Percentiles rank a stretch among this genome's conserved stretches.
Evolutionary conservation across 2,113 vertebrate species (phyloP).

Genomic region (Heterocephalus glaber): DNA sequence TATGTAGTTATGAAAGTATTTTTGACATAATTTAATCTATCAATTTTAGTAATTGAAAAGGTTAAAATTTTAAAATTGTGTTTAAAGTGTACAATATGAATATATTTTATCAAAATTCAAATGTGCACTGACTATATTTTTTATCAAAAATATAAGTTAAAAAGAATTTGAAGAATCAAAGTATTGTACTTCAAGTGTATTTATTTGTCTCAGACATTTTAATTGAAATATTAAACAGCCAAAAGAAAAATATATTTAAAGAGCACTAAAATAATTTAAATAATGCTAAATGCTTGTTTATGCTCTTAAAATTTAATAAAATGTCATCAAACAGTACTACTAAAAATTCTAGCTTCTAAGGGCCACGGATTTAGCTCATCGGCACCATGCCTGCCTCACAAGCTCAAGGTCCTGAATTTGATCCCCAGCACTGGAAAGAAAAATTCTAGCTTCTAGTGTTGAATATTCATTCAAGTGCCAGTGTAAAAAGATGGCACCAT

Average conservation of each 20-base stretch:
- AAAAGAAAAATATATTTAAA: background rate
- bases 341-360: background rate
- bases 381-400: too few relatives aligned
- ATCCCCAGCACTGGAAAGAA: too few relatives aligned
- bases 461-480: background rate
- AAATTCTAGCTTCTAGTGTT: background rate
- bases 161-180: background rate
- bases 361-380: too few relatives aligned
- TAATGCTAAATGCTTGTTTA: background rate
- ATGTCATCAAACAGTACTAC: background rate
- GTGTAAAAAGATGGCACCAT: background rate
- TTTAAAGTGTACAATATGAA: background rate
- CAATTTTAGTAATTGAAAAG: background rate
- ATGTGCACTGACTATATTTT: background rate
- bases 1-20: background rate
- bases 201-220: constrained; percentile 17
- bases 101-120: constrained; percentile 12
- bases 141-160: background rate
- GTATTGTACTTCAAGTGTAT: background rate
- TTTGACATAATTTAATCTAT: background rate
- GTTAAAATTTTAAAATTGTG: background rate
- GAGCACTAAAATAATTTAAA: constrained; percentile 20
- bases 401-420: too few relatives aligned
- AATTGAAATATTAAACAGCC: background rate
- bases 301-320: constrained; percentile 1